These are phyloP conservation scores for Eristalis tenax DNA, from an alignment of 2,888 invertebrate genomes.

Conservation along the genomic window DNA sequence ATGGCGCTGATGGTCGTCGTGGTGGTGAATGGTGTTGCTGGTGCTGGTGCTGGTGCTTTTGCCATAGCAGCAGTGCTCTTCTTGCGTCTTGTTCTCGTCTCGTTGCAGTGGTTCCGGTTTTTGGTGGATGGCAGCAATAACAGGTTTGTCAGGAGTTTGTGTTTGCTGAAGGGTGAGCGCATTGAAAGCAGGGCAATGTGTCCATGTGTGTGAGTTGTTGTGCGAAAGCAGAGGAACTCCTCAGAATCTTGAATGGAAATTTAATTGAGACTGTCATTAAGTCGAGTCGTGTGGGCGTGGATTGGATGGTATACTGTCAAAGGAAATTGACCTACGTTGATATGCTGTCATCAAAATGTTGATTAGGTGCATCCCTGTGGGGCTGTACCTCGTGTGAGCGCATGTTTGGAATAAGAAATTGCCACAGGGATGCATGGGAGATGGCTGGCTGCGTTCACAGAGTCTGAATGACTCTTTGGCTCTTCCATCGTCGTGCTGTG, in stretches of 20 bases:
- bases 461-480: background rate
- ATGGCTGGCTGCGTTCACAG: background rate
- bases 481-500: background rate
- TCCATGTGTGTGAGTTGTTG: background rate
- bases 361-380: slow-evolving; percentile 65
- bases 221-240: slow-evolving; percentile 49
- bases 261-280: slow-evolving; percentile 72
- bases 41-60: background rate
- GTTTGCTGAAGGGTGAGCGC: slow-evolving; percentile 64
- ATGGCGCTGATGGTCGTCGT: background rate
- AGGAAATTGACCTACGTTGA: slow-evolving; percentile 71
- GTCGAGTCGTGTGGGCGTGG: slow-evolving; percentile 71
- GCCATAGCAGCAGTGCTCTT: slow-evolving; percentile 23
- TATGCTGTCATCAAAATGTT: slow-evolving; percentile 72
- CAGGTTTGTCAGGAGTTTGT: slow-evolving; percentile 64
- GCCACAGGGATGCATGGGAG: slow-evolving; percentile 46
- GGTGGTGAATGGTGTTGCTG: slow-evolving; percentile 4
- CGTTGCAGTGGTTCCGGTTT: slow-evolving; percentile 67
- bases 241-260: slow-evolving; percentile 68
- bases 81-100: slow-evolving; percentile 39
- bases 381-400: slow-evolving; percentile 35
- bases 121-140: slow-evolving; percentile 60
- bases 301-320: slow-evolving; percentile 67
- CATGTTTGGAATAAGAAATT: slow-evolving; percentile 52
- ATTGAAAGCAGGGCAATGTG: slow-evolving; percentile 31